phyloP scores from a whole-genome alignment of 2,797 vertebrate species.

The Intellagama lesueurii region DNA sequence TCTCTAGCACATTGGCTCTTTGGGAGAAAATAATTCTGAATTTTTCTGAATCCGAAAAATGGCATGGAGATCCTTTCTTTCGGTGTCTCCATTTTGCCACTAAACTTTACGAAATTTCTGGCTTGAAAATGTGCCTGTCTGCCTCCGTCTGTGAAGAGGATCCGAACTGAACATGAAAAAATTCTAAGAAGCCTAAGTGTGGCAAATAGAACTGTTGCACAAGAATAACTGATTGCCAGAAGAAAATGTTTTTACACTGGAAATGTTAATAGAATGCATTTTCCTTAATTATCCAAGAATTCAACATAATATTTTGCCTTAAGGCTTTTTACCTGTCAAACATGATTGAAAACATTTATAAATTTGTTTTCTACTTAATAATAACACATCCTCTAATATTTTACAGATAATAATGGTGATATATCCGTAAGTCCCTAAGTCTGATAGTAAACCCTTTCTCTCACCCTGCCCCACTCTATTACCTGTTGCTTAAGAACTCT shows the following conservation, averaged over 20 bases:
- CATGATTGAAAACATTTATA: conserved; percentile 53
- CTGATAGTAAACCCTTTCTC: not conserved
- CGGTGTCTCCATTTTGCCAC: not conserved
- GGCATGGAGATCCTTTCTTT: not conserved
- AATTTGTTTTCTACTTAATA: not conserved
- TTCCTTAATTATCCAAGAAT: conserved; percentile 65
- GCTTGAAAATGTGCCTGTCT: not conserved
- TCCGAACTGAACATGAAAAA: conserved; percentile 21
- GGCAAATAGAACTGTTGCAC: not conserved
- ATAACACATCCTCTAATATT: conserved; percentile 37
- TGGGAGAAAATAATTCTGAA: no score
- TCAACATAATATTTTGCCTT: conserved; percentile 51
- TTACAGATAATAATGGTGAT: conserved; percentile 60
- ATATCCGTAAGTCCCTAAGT: not conserved
- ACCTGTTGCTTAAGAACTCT: not conserved
- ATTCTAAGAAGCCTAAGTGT: conserved; percentile 2
- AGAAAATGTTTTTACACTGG: conserved; percentile 58
- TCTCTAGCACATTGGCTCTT: no score
- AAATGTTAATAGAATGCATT: conserved; percentile 64
- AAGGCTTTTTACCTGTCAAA: conserved; percentile 68
- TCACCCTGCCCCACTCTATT: no score
- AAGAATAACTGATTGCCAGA: not conserved
- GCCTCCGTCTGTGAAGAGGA: rapidly evolving
- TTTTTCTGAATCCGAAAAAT: no score
- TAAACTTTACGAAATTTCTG: not conserved